Base-by-base conservation (phyloP, 2,888 invertebrate species). In the Drosophila mulleri region DNA sequence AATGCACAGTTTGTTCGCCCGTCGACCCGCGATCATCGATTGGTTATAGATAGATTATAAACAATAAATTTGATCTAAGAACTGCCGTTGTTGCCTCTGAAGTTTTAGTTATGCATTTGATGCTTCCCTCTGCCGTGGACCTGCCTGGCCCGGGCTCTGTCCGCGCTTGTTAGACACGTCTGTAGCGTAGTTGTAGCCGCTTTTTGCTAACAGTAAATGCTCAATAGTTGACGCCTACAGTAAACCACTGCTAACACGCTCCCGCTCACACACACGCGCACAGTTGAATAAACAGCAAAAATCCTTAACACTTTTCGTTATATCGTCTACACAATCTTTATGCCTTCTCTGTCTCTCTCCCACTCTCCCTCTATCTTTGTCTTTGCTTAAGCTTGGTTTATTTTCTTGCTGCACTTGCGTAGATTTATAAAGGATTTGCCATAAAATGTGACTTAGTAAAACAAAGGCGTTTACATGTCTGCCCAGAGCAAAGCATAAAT, bases 1-100 rank as follows among this genome's bases (percentile, higher is more conserved):
- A 73, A 70, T 65, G 73, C 70, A 73, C 70, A 73, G 70, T 70
- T 64, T 62, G 68, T 72, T 72, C 54, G 65, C 54, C 64, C 72
- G n/a, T 37, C n/a, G 20, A 47, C 32, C 47, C 48, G 39, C 52
- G 44, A 37, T 47, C 20, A 57, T 70, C 26, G 29, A 37, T 59
- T 35, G 41, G 54, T n/a, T n/a, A n/a, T n/a, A n/a, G n/a, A n/a
- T 57, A 57, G 37, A 14, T 23, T 48, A n/a, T 20, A 18, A 45
- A 29, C 11, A 37, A 11, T 1, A 7, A 44, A 20, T 5, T 29
- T 48, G 48, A n/a, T 26, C 39, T n/a, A 16, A 32, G 35, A 23
- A 20, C 18, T 26, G 39, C 2, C 29, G n/a, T 20, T 29, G 42
- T 14, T 29, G 56, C 61, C 56, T n/a, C 23, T 14, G 26, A n/a